A percentile compares a stretch with the other conserved stretches of the same genome.
Conservation (phyloP, 2,888 invertebrate genomes). For the Tubulanus polymorphus region DNA sequence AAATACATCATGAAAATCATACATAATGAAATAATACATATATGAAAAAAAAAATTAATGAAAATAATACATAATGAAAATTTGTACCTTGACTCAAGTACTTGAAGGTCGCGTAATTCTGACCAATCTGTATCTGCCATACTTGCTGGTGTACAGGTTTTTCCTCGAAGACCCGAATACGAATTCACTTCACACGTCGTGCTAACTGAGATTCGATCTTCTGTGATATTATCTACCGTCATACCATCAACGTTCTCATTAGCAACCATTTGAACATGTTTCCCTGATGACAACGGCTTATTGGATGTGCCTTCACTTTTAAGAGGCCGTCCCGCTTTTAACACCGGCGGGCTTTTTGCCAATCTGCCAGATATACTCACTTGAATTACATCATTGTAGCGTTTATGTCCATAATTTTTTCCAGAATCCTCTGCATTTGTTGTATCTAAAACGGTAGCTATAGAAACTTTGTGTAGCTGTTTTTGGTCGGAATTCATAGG, state of each 20-base stretch:
- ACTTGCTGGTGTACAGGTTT: conserved; percentile 13
- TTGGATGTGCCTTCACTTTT: too few species aligned
- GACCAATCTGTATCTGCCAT: conserved; percentile 7
- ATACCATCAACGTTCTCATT: neutral
- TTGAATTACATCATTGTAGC: too few species aligned
- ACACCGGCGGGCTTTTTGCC: too few species aligned
- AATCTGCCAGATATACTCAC: too few species aligned
- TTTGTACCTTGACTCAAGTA: conserved; percentile 16
- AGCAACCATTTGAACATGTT: too few species aligned
- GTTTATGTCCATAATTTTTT: neutral
- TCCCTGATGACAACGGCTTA: too few species aligned
- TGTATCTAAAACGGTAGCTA: neutral
- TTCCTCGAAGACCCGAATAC: conserved; percentile 11
- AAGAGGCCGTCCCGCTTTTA: conserved; percentile 10
- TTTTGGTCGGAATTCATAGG: too few species aligned
- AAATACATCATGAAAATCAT: too few species aligned
- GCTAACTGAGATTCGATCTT: conserved; percentile 3
- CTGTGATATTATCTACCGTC: neutral
- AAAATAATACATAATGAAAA: neutral
- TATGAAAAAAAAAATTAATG: too few species aligned
- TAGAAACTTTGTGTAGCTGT: too few species aligned
- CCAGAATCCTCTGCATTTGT: neutral
- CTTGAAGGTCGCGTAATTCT: neutral
- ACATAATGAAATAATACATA: too few species aligned
- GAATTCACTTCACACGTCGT: conserved; percentile 7